Conservation (phyloP, 2,888 invertebrate species). For the Amiota communis region DNA sequence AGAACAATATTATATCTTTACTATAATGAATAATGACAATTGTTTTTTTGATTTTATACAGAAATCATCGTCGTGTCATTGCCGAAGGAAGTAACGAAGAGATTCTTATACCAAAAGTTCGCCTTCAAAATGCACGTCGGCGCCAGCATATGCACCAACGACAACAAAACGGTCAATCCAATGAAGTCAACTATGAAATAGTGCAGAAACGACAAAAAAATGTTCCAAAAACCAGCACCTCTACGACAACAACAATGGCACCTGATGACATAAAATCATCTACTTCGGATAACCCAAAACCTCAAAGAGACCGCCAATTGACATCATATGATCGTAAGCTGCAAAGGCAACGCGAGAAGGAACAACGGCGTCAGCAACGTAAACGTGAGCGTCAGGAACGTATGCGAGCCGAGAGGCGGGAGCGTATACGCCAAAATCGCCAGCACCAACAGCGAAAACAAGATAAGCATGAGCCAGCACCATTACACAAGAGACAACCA, state of each 20-base stretch:
- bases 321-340: slow-evolving; percentile 62
- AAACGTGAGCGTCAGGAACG: slow-evolving; percentile 56
- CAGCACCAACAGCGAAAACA: slow-evolving; percentile 39
- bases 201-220: slow-evolving; percentile 46
- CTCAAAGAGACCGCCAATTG: slow-evolving; percentile 37
- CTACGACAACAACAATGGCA: slow-evolving; percentile 37
- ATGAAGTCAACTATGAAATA: slow-evolving; percentile 54
- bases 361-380: slow-evolving; percentile 56
- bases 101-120: slow-evolving; percentile 57
- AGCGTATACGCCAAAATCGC: slow-evolving; percentile 48
- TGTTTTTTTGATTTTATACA: slow-evolving; percentile 37
- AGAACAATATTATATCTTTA: slow-evolving; percentile 36
- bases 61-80: slow-evolving; percentile 64
- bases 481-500: slow-evolving; percentile 36
- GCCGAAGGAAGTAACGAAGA: slow-evolving; percentile 66
- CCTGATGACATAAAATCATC: slow-evolving; percentile 22
- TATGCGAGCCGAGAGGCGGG: slow-evolving; percentile 48
- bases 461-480: neutral
- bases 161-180: slow-evolving; percentile 42
- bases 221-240: slow-evolving; percentile 43
- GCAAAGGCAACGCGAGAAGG: slow-evolving; percentile 61
- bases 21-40: neutral
- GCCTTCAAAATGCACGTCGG: slow-evolving; percentile 34
- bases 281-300: slow-evolving; percentile 26
- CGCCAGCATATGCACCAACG: slow-evolving; percentile 38